Conservation (phyloP, 2,797 vertebrate genomes). For the Buceros bicornis region DNA sequence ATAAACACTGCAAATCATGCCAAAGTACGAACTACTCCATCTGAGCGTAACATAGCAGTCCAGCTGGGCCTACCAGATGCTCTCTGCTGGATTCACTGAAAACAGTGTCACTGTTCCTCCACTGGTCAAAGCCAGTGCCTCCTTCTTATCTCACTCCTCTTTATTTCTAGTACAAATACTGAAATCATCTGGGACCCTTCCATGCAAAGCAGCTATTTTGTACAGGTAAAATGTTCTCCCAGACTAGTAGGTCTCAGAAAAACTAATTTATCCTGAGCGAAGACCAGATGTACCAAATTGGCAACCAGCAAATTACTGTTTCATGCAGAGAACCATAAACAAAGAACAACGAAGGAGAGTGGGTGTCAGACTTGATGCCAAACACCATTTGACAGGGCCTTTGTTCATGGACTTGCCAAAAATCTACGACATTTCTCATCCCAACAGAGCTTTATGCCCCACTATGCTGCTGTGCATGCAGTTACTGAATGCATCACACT, state of each 20-base stretch:
- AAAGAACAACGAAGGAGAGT: not conserved
- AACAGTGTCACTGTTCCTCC: not conserved
- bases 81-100: not conserved
- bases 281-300: not conserved
- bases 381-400: not conserved
- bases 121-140: not conserved
- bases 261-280: not conserved
- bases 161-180: not conserved
- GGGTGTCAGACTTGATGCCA: not conserved
- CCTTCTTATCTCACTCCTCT: not conserved
- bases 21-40: not conserved
- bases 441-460: not conserved
- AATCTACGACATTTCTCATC: not conserved
- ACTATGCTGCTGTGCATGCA: not conserved
- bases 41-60: not conserved
- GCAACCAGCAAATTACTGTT: not conserved
- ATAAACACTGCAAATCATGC: not conserved
- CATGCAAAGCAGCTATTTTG: not conserved
- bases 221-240: not conserved
- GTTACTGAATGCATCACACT: not conserved
- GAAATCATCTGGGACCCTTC: not conserved
- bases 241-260: not conserved
- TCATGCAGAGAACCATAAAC: not conserved
- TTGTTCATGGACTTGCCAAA: not conserved
- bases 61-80: slow-evolving; percentile 28